Evolutionary conservation across 2,113 vertebrate genomes (phyloP).

Genomic region (Delphinapterus leucas): DNA sequence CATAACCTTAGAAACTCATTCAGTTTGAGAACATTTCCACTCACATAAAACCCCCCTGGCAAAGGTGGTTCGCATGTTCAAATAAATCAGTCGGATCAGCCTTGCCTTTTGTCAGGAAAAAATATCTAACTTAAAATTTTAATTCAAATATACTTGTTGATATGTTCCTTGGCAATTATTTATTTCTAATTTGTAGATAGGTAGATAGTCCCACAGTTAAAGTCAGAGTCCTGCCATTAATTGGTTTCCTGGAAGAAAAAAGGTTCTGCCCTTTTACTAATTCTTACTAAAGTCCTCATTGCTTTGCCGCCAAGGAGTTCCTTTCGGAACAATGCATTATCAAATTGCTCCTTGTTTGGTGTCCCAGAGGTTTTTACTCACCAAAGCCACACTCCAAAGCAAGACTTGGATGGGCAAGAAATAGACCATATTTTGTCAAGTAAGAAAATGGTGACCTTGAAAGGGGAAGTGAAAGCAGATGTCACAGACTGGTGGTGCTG

Average conservation of each 20-base stretch:
- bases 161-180: not conserved
- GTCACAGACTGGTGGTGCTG: accelerated
- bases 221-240: not conserved
- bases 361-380: not conserved
- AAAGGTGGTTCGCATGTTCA: not conserved
- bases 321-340: not conserved
- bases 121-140: not conserved
- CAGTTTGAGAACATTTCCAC: not conserved
- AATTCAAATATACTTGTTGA: not conserved
- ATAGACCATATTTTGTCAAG: not conserved
- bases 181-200: not conserved
- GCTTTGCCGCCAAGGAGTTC: not conserved
- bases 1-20: not conserved
- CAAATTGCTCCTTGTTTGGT: not conserved
- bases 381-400: not conserved
- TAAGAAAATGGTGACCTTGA: not conserved
- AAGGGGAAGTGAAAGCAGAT: not conserved
- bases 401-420: not conserved
- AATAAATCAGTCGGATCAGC: not conserved
- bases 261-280: not conserved
- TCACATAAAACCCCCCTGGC: not conserved
- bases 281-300: not conserved
- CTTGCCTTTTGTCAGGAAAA: not conserved
- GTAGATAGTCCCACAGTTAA: not conserved
- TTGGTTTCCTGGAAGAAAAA: not conserved